Evolutionary conservation across 92 coral and sea anemone species (phyloP), one percentile per base, ranked within the genome.

Genomic region (Umimayanthus chanpuru): DNA sequence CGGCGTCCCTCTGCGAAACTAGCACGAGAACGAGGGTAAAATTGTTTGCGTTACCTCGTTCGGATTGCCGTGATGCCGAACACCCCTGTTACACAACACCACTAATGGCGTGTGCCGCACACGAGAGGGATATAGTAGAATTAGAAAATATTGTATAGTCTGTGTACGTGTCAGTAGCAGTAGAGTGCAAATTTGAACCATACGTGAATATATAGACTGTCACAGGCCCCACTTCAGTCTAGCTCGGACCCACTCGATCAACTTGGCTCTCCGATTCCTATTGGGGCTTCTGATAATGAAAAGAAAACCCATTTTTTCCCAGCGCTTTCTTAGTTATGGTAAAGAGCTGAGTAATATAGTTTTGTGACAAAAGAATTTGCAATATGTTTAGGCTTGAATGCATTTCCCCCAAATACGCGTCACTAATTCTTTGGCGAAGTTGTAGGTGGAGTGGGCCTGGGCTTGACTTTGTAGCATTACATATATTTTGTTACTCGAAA

Each of bases 401-500:
- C 79, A 75, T 40, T 39, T 39, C 4, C 43, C 12, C 20, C 36
- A 14, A 36, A 1, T 15, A 20, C 47, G 5, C 30, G 10, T 25
- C 39, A 26, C 30, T 4, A 18, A 30, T 58, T 14, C 32, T 9
- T 11, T 43, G 16, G 4, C 18, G 29, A 25, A 25, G 16, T n/a
- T 25, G 73, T n/a, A 32, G 29, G 81, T 10, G 77, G 29, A 78
- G 82, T 78, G 49, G 66, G 41, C 82, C 61, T 26, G 8, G n/a
- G 66, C 65, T 78, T 9, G 66, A 26, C 64, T 47, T 75, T 21
- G 82, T 78, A 78, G 66, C 47, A 78, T 23, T 47, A 78, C 32
- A 76, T 40, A 78, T 78, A 78, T 78, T 78, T 78, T 78, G 66
- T 78, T 78, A 78, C 61, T 29, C 36, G 82, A 53, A 47, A 58